Evolutionary conservation across 2,113 vertebrate genomes (phyloP).

Genomic region (Fukomys damarensis): DNA sequence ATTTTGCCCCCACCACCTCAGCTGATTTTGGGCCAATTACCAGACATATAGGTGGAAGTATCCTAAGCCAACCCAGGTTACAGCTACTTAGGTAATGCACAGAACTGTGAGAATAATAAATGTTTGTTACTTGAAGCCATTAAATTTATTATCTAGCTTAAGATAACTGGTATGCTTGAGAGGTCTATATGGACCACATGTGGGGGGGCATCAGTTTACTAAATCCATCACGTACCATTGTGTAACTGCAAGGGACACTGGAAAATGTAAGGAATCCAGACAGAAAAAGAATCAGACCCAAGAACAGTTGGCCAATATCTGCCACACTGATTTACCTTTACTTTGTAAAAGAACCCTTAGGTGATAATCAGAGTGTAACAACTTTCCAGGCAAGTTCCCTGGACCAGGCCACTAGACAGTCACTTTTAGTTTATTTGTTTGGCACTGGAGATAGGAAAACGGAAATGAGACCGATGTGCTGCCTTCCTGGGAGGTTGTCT

Average conservation of each 20-base stretch:
- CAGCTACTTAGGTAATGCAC: not conserved
- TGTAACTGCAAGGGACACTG: not conserved
- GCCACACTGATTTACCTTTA: conserved; percentile 15
- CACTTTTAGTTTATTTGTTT: conserved; percentile 64
- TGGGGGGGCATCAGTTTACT: not conserved
- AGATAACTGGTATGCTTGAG: not conserved
- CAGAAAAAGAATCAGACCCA: not conserved
- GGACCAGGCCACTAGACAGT: not conserved
- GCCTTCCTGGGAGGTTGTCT: not conserved
- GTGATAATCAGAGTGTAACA: conserved; percentile 39
- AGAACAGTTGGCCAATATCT: conserved; percentile 1
- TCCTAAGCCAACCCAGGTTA: not conserved
- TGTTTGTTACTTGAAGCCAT: conserved; percentile 1
- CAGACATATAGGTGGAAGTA: not conserved
- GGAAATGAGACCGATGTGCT: not conserved
- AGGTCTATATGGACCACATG: not conserved
- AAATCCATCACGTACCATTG: not conserved
- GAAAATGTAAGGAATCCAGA: not conserved
- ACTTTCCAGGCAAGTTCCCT: conserved; percentile 39
- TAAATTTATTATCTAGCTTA: not conserved
- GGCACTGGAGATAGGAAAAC: not conserved
- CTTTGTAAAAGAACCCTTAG: conserved; percentile 36
- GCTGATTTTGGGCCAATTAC: not conserved
- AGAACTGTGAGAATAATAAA: not conserved
- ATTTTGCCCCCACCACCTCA: not conserved